phyloP scores from a whole-genome alignment of 2,797 vertebrate species.

The Periparus ater region DNA sequence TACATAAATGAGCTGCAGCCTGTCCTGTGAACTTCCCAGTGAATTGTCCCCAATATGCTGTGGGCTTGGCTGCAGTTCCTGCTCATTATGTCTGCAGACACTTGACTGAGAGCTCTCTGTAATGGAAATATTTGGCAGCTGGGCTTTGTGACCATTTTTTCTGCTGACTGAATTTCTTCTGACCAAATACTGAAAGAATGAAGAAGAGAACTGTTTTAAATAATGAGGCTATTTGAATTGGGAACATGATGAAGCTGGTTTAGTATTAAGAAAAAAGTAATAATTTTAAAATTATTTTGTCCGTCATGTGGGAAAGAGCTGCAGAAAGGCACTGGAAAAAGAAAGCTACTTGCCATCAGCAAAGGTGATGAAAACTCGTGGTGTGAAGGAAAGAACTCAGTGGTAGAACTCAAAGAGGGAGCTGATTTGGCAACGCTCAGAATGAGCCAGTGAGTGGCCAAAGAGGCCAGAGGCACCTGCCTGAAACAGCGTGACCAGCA shows the following conservation, averaged over 20 bases:
- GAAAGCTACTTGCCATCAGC: neutral
- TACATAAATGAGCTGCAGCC: neutral
- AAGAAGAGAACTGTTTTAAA: slow-evolving; percentile 30
- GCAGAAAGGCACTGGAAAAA: neutral
- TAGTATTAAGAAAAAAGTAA: neutral
- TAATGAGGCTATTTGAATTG: slow-evolving; percentile 6
- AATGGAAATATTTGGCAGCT: slow-evolving; percentile 9
- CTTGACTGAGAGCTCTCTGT: slow-evolving; percentile 3
- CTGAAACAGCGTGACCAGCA: neutral
- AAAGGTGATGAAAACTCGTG: neutral
- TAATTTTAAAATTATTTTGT: neutral
- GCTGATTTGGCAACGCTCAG: neutral
- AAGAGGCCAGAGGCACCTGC: neutral
- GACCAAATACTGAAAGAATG: slow-evolving; percentile 6
- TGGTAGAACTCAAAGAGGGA: neutral
- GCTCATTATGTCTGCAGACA: neutral
- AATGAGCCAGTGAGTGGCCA: neutral
- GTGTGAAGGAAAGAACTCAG: neutral
- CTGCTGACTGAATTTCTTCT: slow-evolving; percentile 19
- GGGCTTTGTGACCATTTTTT: slow-evolving; percentile 7
- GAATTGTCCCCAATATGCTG: neutral
- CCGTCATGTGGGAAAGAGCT: neutral
- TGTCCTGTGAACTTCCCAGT: neutral
- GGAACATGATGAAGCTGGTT: slow-evolving; percentile 7
- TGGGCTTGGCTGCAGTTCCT: neutral